Evolutionary conservation across 2,888 invertebrate species (phyloP).

Genomic region (Euzophera pinguis): DNA sequence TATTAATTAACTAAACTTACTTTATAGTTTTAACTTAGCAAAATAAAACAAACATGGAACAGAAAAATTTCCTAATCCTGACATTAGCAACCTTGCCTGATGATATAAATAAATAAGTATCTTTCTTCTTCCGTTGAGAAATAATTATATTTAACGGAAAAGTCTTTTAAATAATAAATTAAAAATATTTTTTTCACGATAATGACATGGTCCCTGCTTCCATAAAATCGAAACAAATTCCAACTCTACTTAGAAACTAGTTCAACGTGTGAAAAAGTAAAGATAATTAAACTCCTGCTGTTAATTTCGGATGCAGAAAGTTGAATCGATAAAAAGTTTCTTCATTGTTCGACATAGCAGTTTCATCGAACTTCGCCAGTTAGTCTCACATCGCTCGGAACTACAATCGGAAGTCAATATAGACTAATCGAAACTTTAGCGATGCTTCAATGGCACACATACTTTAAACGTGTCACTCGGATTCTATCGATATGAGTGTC

Average conservation of each 20-base stretch:
- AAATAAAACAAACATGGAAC: too few relatives aligned
- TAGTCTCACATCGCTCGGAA: slow-evolving; percentile 24
- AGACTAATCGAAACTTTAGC: slow-evolving; percentile 36
- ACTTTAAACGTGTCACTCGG: slow-evolving; percentile 44
- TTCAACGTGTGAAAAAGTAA: not conserved
- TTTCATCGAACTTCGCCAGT: slow-evolving; percentile 10
- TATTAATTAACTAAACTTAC: slow-evolving; percentile 1
- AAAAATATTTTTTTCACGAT: too few relatives aligned
- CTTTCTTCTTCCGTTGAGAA: too few relatives aligned
- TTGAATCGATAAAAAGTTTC: slow-evolving; percentile 9
- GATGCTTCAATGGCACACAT: slow-evolving; percentile 34
- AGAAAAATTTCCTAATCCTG: too few relatives aligned
- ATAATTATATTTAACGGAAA: too few relatives aligned
- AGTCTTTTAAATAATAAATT: too few relatives aligned
- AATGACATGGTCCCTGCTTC: too few relatives aligned
- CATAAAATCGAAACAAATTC: too few relatives aligned
- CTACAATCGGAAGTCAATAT: slow-evolving; percentile 42
- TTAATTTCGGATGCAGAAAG: not conserved
- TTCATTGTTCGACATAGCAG: slow-evolving; percentile 6
- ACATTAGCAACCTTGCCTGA: too few relatives aligned
- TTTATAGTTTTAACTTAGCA: not conserved
- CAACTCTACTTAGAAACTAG: not conserved
- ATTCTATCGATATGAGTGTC: slow-evolving; percentile 41
- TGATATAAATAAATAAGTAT: too few relatives aligned
- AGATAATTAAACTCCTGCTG: not conserved